Percentiles rank a stretch among this genome's conserved stretches.
phyloP scores from a whole-genome alignment of 2,888 invertebrate genomes.

The Teleogryllus oceanicus region DNA sequence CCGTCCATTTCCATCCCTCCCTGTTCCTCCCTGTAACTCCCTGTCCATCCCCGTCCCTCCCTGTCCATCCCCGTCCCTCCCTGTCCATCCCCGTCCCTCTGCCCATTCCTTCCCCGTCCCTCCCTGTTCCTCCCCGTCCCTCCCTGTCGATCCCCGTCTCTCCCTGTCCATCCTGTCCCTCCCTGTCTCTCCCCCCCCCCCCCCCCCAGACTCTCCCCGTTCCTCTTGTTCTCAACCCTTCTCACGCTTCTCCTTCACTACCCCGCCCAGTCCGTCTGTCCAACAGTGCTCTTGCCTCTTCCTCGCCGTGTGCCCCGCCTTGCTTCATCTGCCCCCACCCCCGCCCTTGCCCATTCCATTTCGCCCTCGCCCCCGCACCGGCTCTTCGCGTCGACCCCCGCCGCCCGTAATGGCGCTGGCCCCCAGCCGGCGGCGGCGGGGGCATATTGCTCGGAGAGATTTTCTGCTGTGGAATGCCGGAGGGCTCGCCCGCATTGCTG shows the following conservation, averaged over 20 bases:
- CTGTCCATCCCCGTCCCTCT: too few relatives aligned
- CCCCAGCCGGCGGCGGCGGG: not conserved
- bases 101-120: too few relatives aligned
- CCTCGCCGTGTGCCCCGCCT: not conserved
- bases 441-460: slow-evolving; percentile 18
- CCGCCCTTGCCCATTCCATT: not conserved
- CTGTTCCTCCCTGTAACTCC: too few relatives aligned
- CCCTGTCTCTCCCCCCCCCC: too few relatives aligned
- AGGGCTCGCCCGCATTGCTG: not conserved
- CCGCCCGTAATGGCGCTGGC: not conserved
- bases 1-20: too few relatives aligned
- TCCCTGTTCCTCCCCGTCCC: too few relatives aligned
- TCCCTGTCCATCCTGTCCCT: too few relatives aligned
- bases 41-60: too few relatives aligned
- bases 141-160: too few relatives aligned
- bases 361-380: not conserved
- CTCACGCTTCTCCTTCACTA: not conserved
- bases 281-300: not conserved
- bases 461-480: slow-evolving; percentile 7
- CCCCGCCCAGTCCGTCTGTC: not conserved
- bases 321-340: not conserved
- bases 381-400: slow-evolving; percentile 19
- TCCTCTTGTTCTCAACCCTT: too few relatives aligned
- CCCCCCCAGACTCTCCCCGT: too few relatives aligned
- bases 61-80: too few relatives aligned